Evolutionary conservation across 2,113 vertebrate genomes (phyloP).

Genomic region (Serinus canaria): DNA sequence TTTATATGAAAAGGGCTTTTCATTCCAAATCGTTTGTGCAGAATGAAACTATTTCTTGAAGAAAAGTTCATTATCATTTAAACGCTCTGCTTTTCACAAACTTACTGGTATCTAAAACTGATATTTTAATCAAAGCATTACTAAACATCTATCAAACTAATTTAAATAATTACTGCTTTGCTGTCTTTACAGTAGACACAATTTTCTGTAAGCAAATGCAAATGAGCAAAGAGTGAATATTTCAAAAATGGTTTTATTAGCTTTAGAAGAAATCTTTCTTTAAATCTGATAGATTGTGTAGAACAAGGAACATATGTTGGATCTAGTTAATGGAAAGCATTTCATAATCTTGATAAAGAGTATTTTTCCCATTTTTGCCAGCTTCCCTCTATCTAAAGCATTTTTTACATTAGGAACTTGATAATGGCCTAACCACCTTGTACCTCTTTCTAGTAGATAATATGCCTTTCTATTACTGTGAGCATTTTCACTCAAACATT

Average conservation of each 20-base stretch:
- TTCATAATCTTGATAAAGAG: not conserved
- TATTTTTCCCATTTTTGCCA: not conserved
- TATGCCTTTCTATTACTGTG: not conserved
- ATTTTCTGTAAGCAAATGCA: conserved; percentile 53
- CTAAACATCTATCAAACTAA: conserved; percentile 39
- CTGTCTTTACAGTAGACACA: conserved; percentile 43
- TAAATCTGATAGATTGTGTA: not conserved
- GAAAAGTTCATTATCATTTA: not conserved
- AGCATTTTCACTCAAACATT: not conserved
- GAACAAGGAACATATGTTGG: not conserved
- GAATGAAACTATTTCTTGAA: not conserved
- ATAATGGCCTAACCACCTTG: not conserved
- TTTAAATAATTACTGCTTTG: conserved; percentile 55
- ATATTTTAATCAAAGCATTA: conserved; percentile 46
- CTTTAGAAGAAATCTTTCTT: not conserved
- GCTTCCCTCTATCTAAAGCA: not conserved
- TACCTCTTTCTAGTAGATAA: not conserved
- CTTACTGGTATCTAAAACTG: conserved; percentile 15
- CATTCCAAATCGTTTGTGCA: not conserved
- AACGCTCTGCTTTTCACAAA: not conserved
- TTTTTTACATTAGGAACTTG: not conserved
- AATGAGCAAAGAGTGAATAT: conserved; percentile 28
- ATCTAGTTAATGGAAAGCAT: not conserved
- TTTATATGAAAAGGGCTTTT: not conserved
- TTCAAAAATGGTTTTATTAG: conserved; percentile 1